A percentile compares a stretch with the other conserved stretches of the same genome.
Conservation (phyloP, 2,797 vertebrate genomes). For the Hypotaenidia philippensis region DNA sequence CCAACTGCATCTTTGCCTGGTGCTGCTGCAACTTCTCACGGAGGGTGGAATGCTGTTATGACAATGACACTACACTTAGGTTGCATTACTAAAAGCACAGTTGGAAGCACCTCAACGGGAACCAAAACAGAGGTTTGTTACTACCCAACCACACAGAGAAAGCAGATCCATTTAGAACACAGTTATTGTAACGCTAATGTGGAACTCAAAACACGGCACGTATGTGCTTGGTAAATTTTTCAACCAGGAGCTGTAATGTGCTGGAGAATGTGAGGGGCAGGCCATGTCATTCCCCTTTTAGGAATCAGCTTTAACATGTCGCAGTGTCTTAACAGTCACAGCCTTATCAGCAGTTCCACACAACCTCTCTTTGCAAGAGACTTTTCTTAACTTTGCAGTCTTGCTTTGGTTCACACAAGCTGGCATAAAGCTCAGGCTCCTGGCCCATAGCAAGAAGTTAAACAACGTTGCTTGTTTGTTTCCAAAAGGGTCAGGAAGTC, state of each 20-base stretch:
- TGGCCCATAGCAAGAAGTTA: constrained; percentile 37
- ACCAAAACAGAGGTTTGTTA: not conserved
- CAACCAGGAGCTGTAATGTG: not conserved
- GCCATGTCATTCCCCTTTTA: not conserved
- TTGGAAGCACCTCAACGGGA: constrained; percentile 35
- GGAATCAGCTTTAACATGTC: not conserved
- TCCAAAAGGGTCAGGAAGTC: constrained; percentile 35
- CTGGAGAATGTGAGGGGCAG: not conserved
- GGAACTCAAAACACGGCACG: not conserved
- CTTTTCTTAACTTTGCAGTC: not conserved
- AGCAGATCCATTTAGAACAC: not conserved
- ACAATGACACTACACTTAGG: not conserved
- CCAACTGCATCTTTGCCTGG: not conserved
- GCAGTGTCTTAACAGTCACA: not conserved
- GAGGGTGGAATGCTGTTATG: constrained; percentile 58
- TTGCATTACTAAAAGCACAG: constrained; percentile 37
- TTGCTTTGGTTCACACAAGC: constrained; percentile 16
- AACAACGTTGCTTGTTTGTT: not conserved
- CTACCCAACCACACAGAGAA: not conserved
- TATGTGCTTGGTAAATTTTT: not conserved
- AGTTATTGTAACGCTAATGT: not conserved
- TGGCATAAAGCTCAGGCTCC: constrained; percentile 28
- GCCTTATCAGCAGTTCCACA: not conserved
- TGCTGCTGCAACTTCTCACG: constrained; percentile 26
- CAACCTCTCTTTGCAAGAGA: not conserved